These are phyloP conservation scores for Hypanus sabinus DNA, from an alignment of 2,113 vertebrate species.

Conservation along the genomic window DNA sequence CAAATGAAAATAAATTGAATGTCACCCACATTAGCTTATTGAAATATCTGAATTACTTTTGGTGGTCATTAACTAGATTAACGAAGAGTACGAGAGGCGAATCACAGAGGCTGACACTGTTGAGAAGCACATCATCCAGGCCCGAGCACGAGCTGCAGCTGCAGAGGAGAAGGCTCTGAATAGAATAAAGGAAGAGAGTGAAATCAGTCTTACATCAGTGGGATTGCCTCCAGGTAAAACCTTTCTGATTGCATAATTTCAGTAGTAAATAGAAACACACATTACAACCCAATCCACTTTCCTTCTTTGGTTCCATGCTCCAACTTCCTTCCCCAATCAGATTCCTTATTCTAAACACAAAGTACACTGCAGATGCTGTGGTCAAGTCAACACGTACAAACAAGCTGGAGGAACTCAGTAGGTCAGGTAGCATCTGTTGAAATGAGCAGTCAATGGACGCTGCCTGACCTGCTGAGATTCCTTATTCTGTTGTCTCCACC, in stretches of 20 bases:
- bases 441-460: too few species aligned
- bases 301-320: too few species aligned
- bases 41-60: background rate
- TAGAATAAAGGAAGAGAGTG: conserved; percentile 42
- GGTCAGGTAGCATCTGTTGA: too few species aligned
- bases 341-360: too few species aligned
- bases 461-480: too few species aligned
- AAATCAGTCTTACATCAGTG: conserved; percentile 45
- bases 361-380: too few species aligned
- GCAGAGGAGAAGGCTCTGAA: conserved; percentile 56
- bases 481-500: too few species aligned
- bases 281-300: background rate
- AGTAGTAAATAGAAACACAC: too few species aligned
- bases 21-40: background rate
- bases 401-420: too few species aligned
- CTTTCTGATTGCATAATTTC: background rate
- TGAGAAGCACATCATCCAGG: conserved; percentile 70
- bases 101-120: conserved; percentile 60
- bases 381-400: too few species aligned
- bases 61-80: conserved; percentile 52
- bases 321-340: too few species aligned
- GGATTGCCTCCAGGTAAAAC: conserved; percentile 64
- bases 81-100: conserved; percentile 50
- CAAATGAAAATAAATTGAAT: too few species aligned
- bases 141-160: conserved; percentile 54